Evolutionary conservation across 2,797 vertebrate genomes (phyloP).

Genomic region (Phoebastria nigripes): DNA sequence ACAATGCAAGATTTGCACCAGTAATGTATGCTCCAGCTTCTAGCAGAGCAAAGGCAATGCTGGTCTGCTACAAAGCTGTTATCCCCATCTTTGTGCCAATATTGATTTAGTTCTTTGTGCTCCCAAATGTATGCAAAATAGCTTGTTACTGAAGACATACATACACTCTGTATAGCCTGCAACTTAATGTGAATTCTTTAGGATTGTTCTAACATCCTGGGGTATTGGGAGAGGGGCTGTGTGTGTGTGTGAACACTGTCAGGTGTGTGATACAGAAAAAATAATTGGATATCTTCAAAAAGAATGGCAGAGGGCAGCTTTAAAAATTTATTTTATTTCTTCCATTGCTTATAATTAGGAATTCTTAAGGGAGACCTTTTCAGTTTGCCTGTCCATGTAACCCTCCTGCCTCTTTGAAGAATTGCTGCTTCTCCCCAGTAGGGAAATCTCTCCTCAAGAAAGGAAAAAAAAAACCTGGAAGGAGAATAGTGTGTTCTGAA

Average conservation of each 20-base stretch:
- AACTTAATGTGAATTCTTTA: background rate
- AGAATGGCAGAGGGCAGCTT: constrained; percentile 34
- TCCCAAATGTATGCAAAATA: background rate
- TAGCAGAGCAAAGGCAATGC: background rate
- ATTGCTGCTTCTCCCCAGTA: background rate
- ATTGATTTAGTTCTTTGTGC: background rate
- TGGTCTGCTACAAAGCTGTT: background rate
- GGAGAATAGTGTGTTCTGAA: background rate
- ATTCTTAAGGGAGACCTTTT: constrained; percentile 38
- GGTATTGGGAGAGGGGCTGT: background rate
- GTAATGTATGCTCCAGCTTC: background rate
- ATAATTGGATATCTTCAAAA: constrained; percentile 43
- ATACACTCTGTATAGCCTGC: background rate
- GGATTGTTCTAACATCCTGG: background rate
- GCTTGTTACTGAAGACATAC: background rate
- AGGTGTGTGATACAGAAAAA: constrained; percentile 1
- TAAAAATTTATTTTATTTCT: constrained; percentile 61
- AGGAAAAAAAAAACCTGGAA: background rate
- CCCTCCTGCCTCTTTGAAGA: constrained; percentile 42
- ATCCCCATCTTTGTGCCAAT: background rate
- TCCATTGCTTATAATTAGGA: constrained; percentile 38
- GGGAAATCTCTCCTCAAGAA: background rate
- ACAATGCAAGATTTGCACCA: background rate
- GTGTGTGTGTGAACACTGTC: background rate
- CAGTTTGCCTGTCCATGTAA: background rate